Percentiles rank a stretch among this genome's conserved stretches.
Evolutionary conservation across 1,140 invertebrate species (phyloP).

Genomic region (Lasioglossum albipes): DNA sequence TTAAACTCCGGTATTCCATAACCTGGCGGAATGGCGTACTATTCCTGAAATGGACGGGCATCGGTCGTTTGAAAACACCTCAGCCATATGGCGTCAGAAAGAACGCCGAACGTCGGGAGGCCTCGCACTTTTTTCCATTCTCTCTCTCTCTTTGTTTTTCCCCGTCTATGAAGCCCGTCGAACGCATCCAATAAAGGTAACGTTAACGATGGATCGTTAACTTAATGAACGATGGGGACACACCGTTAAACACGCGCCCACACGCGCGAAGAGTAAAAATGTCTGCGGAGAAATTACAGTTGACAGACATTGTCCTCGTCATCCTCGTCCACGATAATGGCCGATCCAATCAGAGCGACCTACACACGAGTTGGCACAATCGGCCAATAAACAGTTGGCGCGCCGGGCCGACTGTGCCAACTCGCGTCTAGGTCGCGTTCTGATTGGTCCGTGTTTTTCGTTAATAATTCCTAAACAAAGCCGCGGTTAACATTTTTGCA

Average conservation of each 20-base stretch:
- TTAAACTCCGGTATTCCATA: slow-evolving; percentile 36
- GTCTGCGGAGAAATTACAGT: slow-evolving; percentile 56
- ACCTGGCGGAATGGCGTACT: slow-evolving; percentile 29
- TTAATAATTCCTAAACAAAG: too few species aligned
- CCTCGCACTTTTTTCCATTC: neutral
- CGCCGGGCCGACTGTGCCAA: too few species aligned
- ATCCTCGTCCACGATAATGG: slow-evolving; percentile 45
- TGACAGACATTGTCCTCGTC: slow-evolving; percentile 51
- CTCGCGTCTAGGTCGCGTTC: too few species aligned
- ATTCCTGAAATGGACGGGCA: slow-evolving; percentile 37
- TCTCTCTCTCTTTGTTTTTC: slow-evolving; percentile 5
- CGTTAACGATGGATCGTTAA: slow-evolving; percentile 75
- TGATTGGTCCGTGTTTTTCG: too few species aligned
- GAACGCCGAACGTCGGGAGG: slow-evolving; percentile 23
- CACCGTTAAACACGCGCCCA: slow-evolving; percentile 63
- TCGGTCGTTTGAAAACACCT: slow-evolving; percentile 40
- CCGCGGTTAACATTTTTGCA: too few species aligned
- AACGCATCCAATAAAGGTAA: slow-evolving; percentile 74
- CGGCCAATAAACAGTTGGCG: too few species aligned
- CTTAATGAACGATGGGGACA: slow-evolving; percentile 74
- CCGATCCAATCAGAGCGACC: too few species aligned
- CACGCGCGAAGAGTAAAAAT: slow-evolving; percentile 59
- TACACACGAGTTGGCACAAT: too few species aligned
- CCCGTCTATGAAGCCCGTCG: slow-evolving; percentile 32
- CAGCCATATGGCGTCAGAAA: slow-evolving; percentile 41